Evolutionary conservation across 2,888 invertebrate genomes (phyloP).

Genomic region (Pegoplata infirma): DNA sequence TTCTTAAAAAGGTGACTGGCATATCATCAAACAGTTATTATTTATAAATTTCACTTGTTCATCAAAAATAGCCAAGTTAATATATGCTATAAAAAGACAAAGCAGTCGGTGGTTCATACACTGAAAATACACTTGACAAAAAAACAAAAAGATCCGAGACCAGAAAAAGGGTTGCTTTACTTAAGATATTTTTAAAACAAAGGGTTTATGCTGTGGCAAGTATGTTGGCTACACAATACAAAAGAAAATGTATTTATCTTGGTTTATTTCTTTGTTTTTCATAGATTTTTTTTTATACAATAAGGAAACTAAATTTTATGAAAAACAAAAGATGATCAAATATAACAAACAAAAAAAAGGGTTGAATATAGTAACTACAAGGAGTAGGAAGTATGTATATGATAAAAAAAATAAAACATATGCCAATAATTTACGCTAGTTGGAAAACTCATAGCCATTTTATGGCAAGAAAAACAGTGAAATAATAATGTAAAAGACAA

Average conservation of each 20-base stretch:
- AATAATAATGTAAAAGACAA: too few relatives aligned
- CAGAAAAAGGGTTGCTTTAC: neutral
- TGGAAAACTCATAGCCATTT: neutral
- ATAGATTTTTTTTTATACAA: conserved; percentile 5
- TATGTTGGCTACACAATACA: conserved; percentile 7
- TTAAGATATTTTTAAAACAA: neutral
- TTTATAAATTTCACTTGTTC: conserved; percentile 18
- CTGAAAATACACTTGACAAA: conserved; percentile 5
- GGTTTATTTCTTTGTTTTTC: neutral
- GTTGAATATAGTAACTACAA: neutral
- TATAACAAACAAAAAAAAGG: conserved; percentile 9
- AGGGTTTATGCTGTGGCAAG: conserved; percentile 17
- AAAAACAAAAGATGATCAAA: conserved; percentile 17
- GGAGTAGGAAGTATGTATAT: too few relatives aligned
- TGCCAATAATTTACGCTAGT: conserved; percentile 33
- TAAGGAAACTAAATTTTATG: conserved; percentile 14
- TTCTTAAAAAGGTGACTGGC: neutral
- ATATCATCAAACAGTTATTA: conserved; percentile 19
- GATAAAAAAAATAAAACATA: conserved; percentile 28
- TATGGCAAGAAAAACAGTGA: neutral
- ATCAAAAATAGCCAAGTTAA: conserved; percentile 2
- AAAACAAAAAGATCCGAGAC: neutral
- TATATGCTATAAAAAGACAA: conserved; percentile 5
- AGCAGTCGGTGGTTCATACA: neutral
- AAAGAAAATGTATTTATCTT: conserved; percentile 18